Conservation (phyloP, 2,797 vertebrate species). For the Spondyliosoma cantharus region DNA sequence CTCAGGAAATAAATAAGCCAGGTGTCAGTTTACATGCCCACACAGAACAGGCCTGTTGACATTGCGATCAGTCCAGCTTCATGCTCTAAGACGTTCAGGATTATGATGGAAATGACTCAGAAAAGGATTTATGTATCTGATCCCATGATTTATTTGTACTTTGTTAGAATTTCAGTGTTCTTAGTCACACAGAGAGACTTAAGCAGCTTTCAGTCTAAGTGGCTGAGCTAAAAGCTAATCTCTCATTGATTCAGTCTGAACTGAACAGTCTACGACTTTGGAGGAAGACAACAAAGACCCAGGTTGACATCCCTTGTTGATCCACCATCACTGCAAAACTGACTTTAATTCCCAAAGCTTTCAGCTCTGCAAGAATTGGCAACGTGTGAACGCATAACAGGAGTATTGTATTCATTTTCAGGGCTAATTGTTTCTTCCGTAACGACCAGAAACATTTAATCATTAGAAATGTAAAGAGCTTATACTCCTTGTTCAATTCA, state of each 20-base stretch:
- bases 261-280: not conserved
- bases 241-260: slow-evolving; percentile 30
- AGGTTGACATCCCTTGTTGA: not conserved
- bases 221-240: slow-evolving; percentile 65
- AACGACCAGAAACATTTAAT: not conserved
- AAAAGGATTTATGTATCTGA: slow-evolving; percentile 62
- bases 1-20: slow-evolving; percentile 11
- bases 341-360: not conserved
- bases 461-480: not conserved
- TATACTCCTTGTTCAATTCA: not conserved
- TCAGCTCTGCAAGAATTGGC: not conserved
- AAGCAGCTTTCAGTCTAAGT: slow-evolving; percentile 66
- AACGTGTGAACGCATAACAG: not conserved
- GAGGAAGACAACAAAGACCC: not conserved
- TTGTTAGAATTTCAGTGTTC: slow-evolving; percentile 64
- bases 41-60: slow-evolving; percentile 43
- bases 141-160: slow-evolving; percentile 68
- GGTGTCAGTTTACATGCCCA: slow-evolving; percentile 37
- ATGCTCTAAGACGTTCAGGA: slow-evolving; percentile 32
- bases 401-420: not conserved
- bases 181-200: slow-evolving; percentile 48
- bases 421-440: not conserved
- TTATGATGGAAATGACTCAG: slow-evolving; percentile 64
- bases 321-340: not conserved
- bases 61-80: slow-evolving; percentile 34